phyloP scores from a whole-genome alignment of 2,797 vertebrate genomes.

The Malacoraja senta region DNA sequence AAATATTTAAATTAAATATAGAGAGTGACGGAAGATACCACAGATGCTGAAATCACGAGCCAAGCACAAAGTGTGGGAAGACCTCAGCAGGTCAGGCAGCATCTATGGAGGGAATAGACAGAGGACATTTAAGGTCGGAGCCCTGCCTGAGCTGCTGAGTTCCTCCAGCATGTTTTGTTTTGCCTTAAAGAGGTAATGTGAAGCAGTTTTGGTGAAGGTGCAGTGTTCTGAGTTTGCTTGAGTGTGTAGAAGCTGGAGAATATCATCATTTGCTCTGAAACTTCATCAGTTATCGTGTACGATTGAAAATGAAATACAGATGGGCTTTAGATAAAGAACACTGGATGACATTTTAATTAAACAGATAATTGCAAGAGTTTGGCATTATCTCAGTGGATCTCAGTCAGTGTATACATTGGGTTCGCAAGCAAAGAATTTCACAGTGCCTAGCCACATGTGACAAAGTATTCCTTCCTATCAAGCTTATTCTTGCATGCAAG shows the following conservation, averaged over 20 bases:
- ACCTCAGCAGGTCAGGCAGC: too few species aligned
- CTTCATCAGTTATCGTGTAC: neutral
- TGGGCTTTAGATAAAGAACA: neutral
- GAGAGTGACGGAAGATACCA: neutral
- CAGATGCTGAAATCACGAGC: too few species aligned
- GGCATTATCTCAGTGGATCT: neutral
- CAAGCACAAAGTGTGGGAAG: too few species aligned
- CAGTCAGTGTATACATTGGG: too few species aligned
- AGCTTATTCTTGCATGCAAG: neutral
- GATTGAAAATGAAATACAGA: too few species aligned
- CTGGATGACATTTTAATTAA: neutral
- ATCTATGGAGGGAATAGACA: too few species aligned
- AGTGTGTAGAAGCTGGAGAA: neutral
- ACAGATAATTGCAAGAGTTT: neutral
- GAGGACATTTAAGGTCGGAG: too few species aligned
- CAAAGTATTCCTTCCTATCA: neutral
- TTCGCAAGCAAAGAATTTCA: too few species aligned
- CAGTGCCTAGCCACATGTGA: too few species aligned
- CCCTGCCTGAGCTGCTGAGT: too few species aligned
- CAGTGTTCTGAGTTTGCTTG: neutral
- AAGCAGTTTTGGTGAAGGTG: neutral
- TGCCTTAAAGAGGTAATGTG: neutral
- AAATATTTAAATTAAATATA: neutral
- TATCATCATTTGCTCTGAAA: neutral
- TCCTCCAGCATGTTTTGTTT: too few species aligned